Evolutionary conservation across 2,888 invertebrate species (phyloP), one percentile per base, ranked within the genome.

Genomic region (Beris chalybata): DNA sequence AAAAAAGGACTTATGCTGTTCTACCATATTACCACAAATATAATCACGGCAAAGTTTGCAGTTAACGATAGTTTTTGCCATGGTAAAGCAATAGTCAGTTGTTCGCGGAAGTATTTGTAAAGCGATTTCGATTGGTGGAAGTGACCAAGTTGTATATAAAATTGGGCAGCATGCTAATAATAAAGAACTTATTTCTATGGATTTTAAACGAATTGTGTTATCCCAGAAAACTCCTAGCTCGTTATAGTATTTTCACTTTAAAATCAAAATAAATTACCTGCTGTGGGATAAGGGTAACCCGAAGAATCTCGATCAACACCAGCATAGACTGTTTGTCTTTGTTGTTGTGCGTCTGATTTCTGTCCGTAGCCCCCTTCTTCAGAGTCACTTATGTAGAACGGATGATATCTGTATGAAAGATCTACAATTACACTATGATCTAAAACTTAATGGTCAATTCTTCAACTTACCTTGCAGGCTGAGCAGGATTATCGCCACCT

Each of bases 361-460:
- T 93, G 93, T 0, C 90, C 91, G 75, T 88, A 91, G 1, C 95
- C 95, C 31, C 95, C 95, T 77, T 93, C 92, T 0, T 86, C 82
- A 3, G 90, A 93, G 77, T 91, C 90, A 47, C 93, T 93, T 74
- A 95, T 94, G 82, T 95, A 95, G 77, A 95, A 88, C 11, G 95
- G 95, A 82, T 95, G 95, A 80, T 92, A 95, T 73, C 88, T 87
- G 72, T 12, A 50, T 38, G 9, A 38, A 38, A 38, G 1, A 48
- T 48, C 3, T 22, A 1, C 1, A 29, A 31, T 12, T 31, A 2
- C 12, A 5, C 22, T 31, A 54, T 31, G 7, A 54, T 54, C 31
- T 5, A 30, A 31, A 31, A 11, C 9, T 12, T 12, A 52, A 22
- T 52, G 22, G 22, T 52, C 22, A 4, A n/a, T 13, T 52, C 15